Conservation (phyloP, 2,113 vertebrate species). For the Nothobranchius kuhntae region DNA sequence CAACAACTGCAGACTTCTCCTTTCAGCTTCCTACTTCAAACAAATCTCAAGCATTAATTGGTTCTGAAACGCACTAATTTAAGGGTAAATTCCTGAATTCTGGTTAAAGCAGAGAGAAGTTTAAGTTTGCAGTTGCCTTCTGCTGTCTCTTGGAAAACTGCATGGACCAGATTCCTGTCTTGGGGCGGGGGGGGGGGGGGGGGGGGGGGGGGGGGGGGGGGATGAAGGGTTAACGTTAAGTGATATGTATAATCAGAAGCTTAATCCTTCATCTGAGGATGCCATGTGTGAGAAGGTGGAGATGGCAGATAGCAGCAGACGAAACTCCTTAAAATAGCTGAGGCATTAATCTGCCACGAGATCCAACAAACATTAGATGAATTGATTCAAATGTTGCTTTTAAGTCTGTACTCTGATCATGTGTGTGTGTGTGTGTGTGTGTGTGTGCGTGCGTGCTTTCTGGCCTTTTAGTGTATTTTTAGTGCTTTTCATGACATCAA, state of each 20-base stretch:
- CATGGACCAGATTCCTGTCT: slow-evolving; percentile 41
- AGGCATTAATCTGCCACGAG: slow-evolving; percentile 45
- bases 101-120: slow-evolving; percentile 13
- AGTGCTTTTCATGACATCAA: slow-evolving; percentile 55
- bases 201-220: slow-evolving; percentile 11
- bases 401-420: slow-evolving; percentile 22
- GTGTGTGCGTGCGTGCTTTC: background rate
- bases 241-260: slow-evolving; percentile 67
- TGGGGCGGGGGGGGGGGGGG: too few relatives aligned
- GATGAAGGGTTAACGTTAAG: slow-evolving; percentile 66
- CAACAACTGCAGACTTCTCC: slow-evolving; percentile 27
- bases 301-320: slow-evolving; percentile 45
- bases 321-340: slow-evolving; percentile 63
- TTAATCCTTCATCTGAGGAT: slow-evolving; percentile 66
- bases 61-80: slow-evolving; percentile 51
- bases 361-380: slow-evolving; percentile 53
- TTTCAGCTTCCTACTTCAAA: slow-evolving; percentile 69
- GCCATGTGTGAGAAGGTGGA: slow-evolving; percentile 12
- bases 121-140: slow-evolving; percentile 29
- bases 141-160: background rate
- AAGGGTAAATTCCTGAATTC: slow-evolving; percentile 61
- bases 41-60: slow-evolving; percentile 65
- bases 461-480: slow-evolving; percentile 62
- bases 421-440: too few relatives aligned
- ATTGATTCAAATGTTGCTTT: slow-evolving; percentile 50